phyloP scores from a whole-genome alignment of 2,113 vertebrate genomes.

The Rhinogobius similis region DNA sequence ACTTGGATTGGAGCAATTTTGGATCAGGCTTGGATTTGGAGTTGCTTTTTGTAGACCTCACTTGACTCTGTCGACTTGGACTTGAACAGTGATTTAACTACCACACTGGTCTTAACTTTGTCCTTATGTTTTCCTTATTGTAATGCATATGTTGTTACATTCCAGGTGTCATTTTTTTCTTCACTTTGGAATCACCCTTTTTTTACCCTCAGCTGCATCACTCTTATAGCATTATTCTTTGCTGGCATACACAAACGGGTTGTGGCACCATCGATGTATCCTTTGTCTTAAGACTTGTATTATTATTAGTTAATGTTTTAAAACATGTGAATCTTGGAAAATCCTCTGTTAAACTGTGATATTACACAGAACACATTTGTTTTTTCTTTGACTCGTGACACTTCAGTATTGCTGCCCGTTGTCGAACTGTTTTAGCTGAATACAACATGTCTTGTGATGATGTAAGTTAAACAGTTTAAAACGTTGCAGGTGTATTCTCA shows the following conservation, averaged over 20 bases:
- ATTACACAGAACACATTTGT: neutral
- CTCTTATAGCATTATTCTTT: slow-evolving; percentile 96
- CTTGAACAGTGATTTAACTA: neutral
- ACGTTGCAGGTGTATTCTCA: neutral
- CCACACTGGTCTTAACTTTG: neutral
- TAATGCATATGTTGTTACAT: slow-evolving; percentile 20
- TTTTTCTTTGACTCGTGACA: slow-evolving; percentile 76
- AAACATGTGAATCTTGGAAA: neutral
- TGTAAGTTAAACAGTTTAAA: slow-evolving; percentile 79
- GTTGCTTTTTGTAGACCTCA: neutral
- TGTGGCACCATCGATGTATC: slow-evolving; percentile 99
- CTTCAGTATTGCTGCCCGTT: slow-evolving; percentile 93
- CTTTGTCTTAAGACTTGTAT: slow-evolving; percentile 64
- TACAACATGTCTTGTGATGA: slow-evolving; percentile 99
- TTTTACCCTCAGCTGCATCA: slow-evolving; percentile 98
- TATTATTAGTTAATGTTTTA: neutral
- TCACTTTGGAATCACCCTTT: slow-evolving; percentile 99
- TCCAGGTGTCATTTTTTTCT: slow-evolving; percentile 96
- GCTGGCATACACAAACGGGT: slow-evolving; percentile 99
- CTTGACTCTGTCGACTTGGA: neutral
- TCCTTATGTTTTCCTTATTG: neutral
- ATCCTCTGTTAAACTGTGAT: neutral
- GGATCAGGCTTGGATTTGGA: neutral
- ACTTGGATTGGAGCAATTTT: neutral
- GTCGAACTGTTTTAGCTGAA: slow-evolving; percentile 95